Evolutionary conservation across 2,797 vertebrate species (phyloP), one percentile per base, ranked within the genome.

Genomic region (Pelobates cultripes): DNA sequence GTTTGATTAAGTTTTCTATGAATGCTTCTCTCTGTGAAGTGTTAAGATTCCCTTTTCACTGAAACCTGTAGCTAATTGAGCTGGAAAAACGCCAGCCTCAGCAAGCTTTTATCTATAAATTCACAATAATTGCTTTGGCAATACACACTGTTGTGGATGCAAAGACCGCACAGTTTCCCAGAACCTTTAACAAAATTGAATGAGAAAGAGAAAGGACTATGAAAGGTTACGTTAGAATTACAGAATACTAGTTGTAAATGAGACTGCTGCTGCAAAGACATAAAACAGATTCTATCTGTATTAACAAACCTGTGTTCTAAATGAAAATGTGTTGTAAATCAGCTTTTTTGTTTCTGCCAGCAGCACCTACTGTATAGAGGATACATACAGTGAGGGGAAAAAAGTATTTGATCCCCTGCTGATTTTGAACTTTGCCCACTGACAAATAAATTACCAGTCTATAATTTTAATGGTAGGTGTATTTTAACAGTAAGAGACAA

Each of bases 1-100:
- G 42, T 74, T 73, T 69, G 61, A 73, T 67, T 73, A 82, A 17
- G 40, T 17, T 78, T 69, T 41, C 43, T 42, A 55, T 73, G 17
- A 69, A 71, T 78, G 53, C 55, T 64, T 64, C 66, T 53, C 63
- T 69, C 75, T 78, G 75, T 77, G 64, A 63, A 78, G 75, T 83
- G 81, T 78, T 78, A 82, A 78, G 55, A 63, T 68, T 68, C 68
- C 70, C 70, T 70, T 55, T 63, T 63, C 53, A 78, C 40, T 78
- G 81, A 77, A 73, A 82, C 76, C 60, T 83, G 76, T 69, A 74
- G 71, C 75, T 83, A 83, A 78, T 78, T 73, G 70, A 78, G 81
- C 70, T 83, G 81, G 76, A 78, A 17, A 43, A 70, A 17, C 9
- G 78, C 70, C 28, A 83, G 42, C 42, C 28, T 15, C 71, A 63